Percentiles rank a stretch among this genome's conserved stretches.
Evolutionary conservation across 2,113 vertebrate genomes (phyloP).

Genomic region (Oplegnathus fasciatus): DNA sequence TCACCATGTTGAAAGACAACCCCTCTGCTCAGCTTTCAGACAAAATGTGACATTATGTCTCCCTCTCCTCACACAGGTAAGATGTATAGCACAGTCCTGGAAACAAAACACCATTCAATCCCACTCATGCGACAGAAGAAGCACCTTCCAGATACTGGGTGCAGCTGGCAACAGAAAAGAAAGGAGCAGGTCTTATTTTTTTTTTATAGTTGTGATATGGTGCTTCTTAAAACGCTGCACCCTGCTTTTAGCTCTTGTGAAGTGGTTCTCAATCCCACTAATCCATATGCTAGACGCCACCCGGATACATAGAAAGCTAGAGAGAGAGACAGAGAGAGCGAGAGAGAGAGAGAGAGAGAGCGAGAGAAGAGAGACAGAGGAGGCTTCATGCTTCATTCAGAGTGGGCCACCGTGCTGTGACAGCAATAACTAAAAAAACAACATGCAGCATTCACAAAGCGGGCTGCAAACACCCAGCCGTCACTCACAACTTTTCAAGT

Average conservation of each 20-base stretch:
- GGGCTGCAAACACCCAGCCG: conserved; percentile 44
- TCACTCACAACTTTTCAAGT: conserved; percentile 78
- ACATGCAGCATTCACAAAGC: conserved; percentile 79
- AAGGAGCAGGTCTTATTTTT: conserved; percentile 28
- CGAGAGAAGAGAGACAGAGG: conserved; percentile 32
- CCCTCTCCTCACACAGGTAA: conserved; percentile 13
- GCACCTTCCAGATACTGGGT: conserved; percentile 33
- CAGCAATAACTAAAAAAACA: conserved; percentile 61
- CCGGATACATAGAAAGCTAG: conserved; percentile 44
- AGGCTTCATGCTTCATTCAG: conserved; percentile 76
- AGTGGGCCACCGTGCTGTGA: conserved; percentile 56
- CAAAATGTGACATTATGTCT: conserved; percentile 33
- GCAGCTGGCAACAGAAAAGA: conserved; percentile 51
- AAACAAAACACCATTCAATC: conserved; percentile 46
- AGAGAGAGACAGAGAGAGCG: conserved; percentile 26
- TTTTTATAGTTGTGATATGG: conserved; percentile 52
- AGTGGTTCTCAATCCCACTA: conserved; percentile 57
- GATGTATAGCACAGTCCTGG: conserved; percentile 20
- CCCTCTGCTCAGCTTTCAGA: conserved; percentile 30
- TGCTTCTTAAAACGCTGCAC: conserved; percentile 23
- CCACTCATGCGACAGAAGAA: conserved; percentile 44
- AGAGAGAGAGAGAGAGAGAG: conserved; percentile 15
- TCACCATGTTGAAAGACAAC: conserved; percentile 34
- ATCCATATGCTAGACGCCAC: conserved; percentile 61
- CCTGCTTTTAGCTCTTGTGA: conserved; percentile 60